Conservation (phyloP, 2,888 invertebrate species). For the Caenorhabditis sulstoni region DNA sequence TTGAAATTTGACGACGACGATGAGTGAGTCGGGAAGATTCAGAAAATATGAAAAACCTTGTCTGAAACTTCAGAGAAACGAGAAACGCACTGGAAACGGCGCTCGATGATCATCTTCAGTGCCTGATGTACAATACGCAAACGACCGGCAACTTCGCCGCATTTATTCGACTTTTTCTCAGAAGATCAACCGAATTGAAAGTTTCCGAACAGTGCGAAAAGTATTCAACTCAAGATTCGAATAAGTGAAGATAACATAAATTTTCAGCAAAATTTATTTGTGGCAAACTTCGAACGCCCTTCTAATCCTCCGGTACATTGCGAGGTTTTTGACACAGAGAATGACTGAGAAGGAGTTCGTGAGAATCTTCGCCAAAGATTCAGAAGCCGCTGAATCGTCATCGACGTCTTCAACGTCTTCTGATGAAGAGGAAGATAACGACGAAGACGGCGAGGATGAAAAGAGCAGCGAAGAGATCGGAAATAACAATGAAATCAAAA, state of each 20-base stretch:
- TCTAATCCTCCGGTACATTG: constrained; percentile 88
- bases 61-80: constrained; percentile 56
- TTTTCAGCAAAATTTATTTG: constrained; percentile 86
- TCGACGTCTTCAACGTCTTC: constrained; percentile 30
- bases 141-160: constrained; percentile 92
- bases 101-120: constrained; percentile 86
- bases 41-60: not conserved
- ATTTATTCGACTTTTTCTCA: constrained; percentile 90
- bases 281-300: constrained; percentile 96
- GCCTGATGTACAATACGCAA: constrained; percentile 89
- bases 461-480: not conserved
- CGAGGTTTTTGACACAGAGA: constrained; percentile 92
- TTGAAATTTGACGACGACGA: constrained; percentile 76
- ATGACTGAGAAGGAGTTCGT: constrained; percentile 91
- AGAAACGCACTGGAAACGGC: constrained; percentile 86
- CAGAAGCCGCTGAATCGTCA: constrained; percentile 9
- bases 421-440: constrained; percentile 44
- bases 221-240: constrained; percentile 83
- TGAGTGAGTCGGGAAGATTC: constrained; percentile 60
- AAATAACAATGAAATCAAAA: constrained; percentile 34
- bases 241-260: not conserved
- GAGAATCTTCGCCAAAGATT: constrained; percentile 63
- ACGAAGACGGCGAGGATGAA: not conserved
- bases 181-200: constrained; percentile 89
- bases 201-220: constrained; percentile 91